Base-by-base conservation (phyloP, 2,888 invertebrate species). In the Heliconius ethilla region DNA sequence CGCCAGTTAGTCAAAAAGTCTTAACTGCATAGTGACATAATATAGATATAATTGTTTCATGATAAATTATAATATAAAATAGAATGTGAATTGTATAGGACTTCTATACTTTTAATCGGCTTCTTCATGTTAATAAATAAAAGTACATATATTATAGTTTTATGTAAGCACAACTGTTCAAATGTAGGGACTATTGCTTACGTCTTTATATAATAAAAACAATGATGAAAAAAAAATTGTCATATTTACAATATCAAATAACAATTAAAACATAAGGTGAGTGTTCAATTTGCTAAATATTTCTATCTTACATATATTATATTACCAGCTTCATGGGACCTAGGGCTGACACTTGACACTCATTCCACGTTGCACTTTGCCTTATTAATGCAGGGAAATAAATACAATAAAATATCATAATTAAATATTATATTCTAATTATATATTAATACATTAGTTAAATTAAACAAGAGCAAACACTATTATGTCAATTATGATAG, bases 81-180 rank as follows among this genome's bases (percentile, higher is more conserved):
- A 55, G 29, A 33, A 45, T 51, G 18, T 51, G 29, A 27, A 70
- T 72, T n/a, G 33, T 72, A 33, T 59, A 55, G 13, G 55, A 72
- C 55, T 55, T 72, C 29, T 59, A 29, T 55, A 72, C 1, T n/a
- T 55, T 27, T 13, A 13, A 29, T 70, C 5, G 70, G 55, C 29
- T 70, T 59, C 33, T 59, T 51, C 22, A 29, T 2, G 22, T 55
- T 22, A n/a, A 70, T 70, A 37, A 70, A 51, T 55, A 51, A 29
- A 18, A 51, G 22, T 29, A 29, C 11, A 15, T 45, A n/a, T 4
- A 40, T 27, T 29, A 51, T 3, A 70, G 22, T 51, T 51, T 18
- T 70, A 70, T 70, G 22, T 70, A 70, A 27, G 70, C 51, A 70
- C 55, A 55, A 29, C 51, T 55, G 70, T 70, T 29, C 29, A 51